Conservation (phyloP, 2,797 vertebrate species). For the Gymnothorax reevesii region DNA sequence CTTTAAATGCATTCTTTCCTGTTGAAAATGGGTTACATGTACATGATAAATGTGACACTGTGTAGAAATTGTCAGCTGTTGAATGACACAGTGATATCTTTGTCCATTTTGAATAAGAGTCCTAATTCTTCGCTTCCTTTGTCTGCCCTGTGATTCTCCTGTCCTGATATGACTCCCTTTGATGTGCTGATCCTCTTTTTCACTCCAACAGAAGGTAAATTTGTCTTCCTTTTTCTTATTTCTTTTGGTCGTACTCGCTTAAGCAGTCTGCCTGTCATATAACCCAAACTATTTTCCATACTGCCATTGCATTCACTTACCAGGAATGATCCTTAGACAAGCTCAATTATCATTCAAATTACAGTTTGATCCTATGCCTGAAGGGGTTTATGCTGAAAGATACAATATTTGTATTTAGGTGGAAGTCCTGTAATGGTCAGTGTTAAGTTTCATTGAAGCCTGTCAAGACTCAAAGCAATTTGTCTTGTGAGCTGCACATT, state of each 20-base stretch:
- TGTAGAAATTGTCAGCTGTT: neutral
- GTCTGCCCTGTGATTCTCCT: slow-evolving; percentile 71
- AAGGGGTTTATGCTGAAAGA: neutral
- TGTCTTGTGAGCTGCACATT: no score
- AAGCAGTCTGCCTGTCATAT: neutral
- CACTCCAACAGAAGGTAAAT: slow-evolving; percentile 92
- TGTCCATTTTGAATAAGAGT: neutral
- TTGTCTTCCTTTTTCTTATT: slow-evolving; percentile 48
- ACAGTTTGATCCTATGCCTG: no score
- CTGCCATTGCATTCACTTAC: no score
- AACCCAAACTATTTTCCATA: neutral
- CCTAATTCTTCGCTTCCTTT: slow-evolving; percentile 48
- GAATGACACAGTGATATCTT: neutral
- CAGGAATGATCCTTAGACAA: no score
- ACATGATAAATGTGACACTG: neutral
- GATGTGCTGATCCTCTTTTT: slow-evolving; percentile 69
- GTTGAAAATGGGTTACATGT: neutral
- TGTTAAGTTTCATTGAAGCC: neutral
- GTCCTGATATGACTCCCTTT: slow-evolving; percentile 71
- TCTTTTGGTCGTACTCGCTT: neutral
- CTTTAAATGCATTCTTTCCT: neutral
- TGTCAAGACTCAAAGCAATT: neutral
- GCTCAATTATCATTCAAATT: no score
- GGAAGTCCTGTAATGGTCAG: neutral
- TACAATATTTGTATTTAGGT: no score